phyloP scores from a whole-genome alignment of 2,888 invertebrate species.

The Labia minor region DNA sequence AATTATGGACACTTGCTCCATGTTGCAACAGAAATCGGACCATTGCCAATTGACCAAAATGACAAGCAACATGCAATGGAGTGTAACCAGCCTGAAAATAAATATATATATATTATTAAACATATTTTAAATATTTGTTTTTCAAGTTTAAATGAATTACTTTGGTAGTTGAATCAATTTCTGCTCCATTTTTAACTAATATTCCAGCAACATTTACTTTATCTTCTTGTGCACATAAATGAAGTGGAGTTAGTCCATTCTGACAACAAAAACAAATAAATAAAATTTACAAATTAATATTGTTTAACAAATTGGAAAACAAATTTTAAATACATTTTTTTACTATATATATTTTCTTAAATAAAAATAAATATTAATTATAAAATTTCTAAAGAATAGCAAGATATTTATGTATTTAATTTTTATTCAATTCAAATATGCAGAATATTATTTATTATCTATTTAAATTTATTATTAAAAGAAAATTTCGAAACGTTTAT shows the following conservation, averaged over 20 bases:
- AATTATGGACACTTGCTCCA: slow-evolving; percentile 74
- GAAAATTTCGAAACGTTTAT: too few species aligned
- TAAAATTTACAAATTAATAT: not conserved
- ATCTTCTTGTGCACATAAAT: slow-evolving; percentile 92
- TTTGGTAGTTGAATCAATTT: slow-evolving; percentile 58
- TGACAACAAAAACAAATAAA: slow-evolving; percentile 33
- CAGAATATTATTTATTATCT: too few species aligned
- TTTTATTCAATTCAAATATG: too few species aligned
- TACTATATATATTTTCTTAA: too few species aligned
- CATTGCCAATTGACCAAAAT: slow-evolving; percentile 90
- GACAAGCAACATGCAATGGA: slow-evolving; percentile 92
- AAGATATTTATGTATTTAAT: too few species aligned
- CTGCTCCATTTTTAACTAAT: slow-evolving; percentile 66
- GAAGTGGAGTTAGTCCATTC: slow-evolving; percentile 87
- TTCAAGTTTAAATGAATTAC: slow-evolving; percentile 32
- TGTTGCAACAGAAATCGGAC: slow-evolving; percentile 81
- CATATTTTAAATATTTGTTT: too few species aligned
- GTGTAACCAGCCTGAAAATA: slow-evolving; percentile 74
- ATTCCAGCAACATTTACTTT: slow-evolving; percentile 73
- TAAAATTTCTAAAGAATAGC: too few species aligned
- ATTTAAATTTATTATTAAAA: too few species aligned
- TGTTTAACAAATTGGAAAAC: slow-evolving; percentile 1
- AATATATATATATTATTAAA: slow-evolving; percentile 4
- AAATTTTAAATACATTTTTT: too few species aligned
- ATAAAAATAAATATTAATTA: too few species aligned